These are phyloP conservation scores for Irena cyanogastra DNA, from an alignment of 2,113 vertebrate species.

Conservation along the genomic window DNA sequence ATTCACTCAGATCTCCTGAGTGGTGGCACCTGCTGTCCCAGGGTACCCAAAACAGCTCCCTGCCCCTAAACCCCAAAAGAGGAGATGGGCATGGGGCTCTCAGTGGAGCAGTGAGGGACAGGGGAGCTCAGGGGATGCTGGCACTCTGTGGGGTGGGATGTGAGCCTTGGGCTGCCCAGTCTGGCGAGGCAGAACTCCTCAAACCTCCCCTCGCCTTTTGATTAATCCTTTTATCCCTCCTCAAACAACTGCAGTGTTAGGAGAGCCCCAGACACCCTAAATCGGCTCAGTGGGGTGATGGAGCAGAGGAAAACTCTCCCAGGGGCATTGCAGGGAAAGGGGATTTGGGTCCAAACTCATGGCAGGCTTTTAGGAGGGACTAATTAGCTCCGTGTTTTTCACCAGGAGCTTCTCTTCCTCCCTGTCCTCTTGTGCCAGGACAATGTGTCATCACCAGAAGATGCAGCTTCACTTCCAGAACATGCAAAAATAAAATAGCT, in stretches of 20 bases:
- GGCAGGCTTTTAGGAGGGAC: not conserved
- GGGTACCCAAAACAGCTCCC: not conserved
- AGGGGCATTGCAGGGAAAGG: fast-evolving
- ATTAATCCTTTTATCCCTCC: not conserved
- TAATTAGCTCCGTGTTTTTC: not conserved
- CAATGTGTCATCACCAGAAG: not conserved
- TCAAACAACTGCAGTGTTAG: not conserved
- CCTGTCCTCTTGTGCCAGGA: not conserved
- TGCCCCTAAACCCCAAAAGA: not conserved
- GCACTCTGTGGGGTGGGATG: fast-evolving
- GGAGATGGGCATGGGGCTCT: not conserved
- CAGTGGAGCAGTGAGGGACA: not conserved
- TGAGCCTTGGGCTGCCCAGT: not conserved
- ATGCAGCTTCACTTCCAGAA: conserved; percentile 3
- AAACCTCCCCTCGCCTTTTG: fast-evolving
- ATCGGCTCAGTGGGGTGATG: not conserved
- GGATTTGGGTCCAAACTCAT: not conserved
- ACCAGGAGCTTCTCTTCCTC: not conserved
- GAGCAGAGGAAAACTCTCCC: not conserved
- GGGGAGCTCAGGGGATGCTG: not conserved
- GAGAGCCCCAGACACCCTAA: not conserved
- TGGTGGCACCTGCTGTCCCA: not conserved
- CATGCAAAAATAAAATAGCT: not conserved
- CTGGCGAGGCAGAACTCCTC: not conserved
- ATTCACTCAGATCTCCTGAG: fast-evolving